Evolutionary conservation across 2,888 invertebrate genomes (phyloP).

Genomic region (Tetramorium bicarinatum): DNA sequence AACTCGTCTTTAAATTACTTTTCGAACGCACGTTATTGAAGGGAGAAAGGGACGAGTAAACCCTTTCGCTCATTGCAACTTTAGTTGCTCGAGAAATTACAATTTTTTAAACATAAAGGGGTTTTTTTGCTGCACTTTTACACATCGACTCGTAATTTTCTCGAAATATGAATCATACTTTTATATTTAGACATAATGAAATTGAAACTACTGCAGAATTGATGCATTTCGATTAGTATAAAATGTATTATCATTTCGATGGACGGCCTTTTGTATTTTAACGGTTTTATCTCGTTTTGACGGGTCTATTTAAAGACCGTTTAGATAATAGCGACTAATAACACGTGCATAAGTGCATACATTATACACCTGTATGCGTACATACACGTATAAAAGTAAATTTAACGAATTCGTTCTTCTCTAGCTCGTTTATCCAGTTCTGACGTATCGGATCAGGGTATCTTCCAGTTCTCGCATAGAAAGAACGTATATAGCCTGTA

Average conservation of each 20-base stretch:
- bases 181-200: neutral
- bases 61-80: slow-evolving; percentile 30
- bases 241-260: neutral
- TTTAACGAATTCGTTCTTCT: slow-evolving; percentile 30
- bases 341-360: slow-evolving; percentile 14
- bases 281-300: slow-evolving; percentile 5
- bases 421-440: slow-evolving; percentile 18
- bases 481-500: slow-evolving; percentile 24
- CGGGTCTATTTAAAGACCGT: slow-evolving; percentile 16
- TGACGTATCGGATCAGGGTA: slow-evolving; percentile 24
- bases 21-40: slow-evolving; percentile 30
- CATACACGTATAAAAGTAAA: neutral
- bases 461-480: slow-evolving; percentile 33
- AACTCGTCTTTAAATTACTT: slow-evolving; percentile 65
- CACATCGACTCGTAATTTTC: neutral
- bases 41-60: slow-evolving; percentile 20
- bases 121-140: neutral
- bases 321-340: slow-evolving; percentile 30
- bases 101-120: neutral
- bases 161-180: neutral
- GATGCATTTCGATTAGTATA: neutral
- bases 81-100: neutral
- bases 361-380: slow-evolving; percentile 19
- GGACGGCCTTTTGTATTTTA: neutral
- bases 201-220: neutral